Percentiles rank a stretch among this genome's conserved stretches.
These are phyloP conservation scores for Yponomeuta evonymella DNA, from an alignment of 2,888 invertebrate genomes.

Conservation along the genomic window DNA sequence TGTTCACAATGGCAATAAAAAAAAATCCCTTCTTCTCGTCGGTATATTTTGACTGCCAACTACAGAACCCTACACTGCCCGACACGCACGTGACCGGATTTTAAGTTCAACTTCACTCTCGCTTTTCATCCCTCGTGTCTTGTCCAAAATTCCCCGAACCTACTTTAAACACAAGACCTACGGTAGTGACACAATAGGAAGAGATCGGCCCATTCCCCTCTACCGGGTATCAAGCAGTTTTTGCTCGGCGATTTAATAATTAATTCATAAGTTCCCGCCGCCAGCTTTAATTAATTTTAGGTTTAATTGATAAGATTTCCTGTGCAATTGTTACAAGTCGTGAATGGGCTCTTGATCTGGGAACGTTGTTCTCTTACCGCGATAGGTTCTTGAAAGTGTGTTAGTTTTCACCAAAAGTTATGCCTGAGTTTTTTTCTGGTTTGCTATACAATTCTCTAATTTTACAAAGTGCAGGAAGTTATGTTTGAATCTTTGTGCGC, in stretches of 20 bases:
- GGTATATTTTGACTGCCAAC: too few species aligned
- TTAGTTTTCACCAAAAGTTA: background rate
- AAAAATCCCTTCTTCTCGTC: too few species aligned
- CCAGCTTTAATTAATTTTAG: background rate
- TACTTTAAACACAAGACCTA: background rate
- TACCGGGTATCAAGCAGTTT: background rate
- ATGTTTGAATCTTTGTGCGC: too few species aligned
- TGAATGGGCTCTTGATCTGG: background rate
- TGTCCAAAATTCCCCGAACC: too few species aligned
- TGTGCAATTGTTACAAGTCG: background rate
- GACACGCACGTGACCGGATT: too few species aligned
- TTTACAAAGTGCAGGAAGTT: too few species aligned
- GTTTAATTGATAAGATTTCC: slow-evolving; percentile 3
- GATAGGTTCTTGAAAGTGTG: background rate
- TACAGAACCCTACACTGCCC: too few species aligned
- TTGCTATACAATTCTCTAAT: too few species aligned
- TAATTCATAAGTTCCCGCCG: background rate
- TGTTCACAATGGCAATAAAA: too few species aligned
- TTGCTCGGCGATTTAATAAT: background rate
- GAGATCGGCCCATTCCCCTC: background rate
- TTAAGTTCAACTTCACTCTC: too few species aligned
- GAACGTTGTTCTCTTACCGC: background rate
- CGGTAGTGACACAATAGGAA: background rate
- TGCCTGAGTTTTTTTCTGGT: too few species aligned
- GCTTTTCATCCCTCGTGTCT: too few species aligned